Conservation (phyloP, 2,797 vertebrate species). For the Neopelma chrysocephalum region DNA sequence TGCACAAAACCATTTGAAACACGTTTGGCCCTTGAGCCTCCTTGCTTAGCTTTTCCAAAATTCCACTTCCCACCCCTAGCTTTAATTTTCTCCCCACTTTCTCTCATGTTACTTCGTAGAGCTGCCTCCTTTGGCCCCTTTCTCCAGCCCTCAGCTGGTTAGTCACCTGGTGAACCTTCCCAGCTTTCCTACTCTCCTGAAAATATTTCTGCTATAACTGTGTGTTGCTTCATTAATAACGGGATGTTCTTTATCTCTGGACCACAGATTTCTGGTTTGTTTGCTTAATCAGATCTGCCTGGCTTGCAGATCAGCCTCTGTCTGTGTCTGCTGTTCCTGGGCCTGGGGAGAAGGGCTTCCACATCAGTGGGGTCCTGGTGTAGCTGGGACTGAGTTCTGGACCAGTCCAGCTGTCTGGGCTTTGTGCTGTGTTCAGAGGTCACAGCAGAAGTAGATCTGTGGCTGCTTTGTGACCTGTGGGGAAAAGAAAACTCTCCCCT, state of each 20-base stretch:
- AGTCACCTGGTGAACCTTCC: background rate
- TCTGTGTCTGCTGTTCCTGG: background rate
- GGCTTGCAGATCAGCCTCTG: background rate
- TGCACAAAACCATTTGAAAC: background rate
- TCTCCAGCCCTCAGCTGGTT: background rate
- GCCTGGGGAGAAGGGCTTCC: background rate
- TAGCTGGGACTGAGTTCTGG: background rate
- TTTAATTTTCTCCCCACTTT: fast-evolving
- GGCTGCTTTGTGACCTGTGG: background rate
- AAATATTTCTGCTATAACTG: background rate
- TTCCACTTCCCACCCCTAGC: background rate
- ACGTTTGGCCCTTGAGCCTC: background rate
- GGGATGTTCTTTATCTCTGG: background rate
- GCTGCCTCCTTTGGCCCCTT: background rate
- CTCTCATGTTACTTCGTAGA: background rate
- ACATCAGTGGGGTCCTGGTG: background rate
- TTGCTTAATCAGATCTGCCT: background rate
- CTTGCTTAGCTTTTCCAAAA: background rate
- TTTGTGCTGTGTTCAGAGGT: background rate
- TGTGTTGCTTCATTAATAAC: background rate
- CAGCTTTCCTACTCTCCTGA: background rate
- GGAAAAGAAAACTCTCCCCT: background rate
- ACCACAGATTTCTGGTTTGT: background rate
- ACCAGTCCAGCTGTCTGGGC: background rate
- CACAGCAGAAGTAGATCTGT: background rate